These are phyloP conservation scores for Merops nubicus DNA, from an alignment of 2,113 vertebrate genomes.

Conservation along the genomic window DNA sequence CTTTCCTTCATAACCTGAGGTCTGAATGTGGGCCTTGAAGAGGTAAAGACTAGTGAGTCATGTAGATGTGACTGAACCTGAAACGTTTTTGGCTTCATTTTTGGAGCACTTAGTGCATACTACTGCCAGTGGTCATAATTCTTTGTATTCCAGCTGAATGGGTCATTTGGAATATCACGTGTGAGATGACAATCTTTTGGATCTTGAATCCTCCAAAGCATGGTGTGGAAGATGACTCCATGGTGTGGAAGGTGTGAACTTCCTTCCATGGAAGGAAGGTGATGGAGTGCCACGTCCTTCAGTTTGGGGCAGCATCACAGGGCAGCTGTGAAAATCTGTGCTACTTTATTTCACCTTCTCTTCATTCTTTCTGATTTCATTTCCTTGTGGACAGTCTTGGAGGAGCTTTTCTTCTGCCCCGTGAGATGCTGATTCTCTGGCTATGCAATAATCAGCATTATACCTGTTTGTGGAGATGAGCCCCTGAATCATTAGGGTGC, in stretches of 20 bases:
- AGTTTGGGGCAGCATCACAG: neutral
- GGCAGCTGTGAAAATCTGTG: neutral
- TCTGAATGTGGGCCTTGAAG: neutral
- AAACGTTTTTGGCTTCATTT: neutral
- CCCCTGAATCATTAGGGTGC: neutral
- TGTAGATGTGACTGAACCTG: neutral
- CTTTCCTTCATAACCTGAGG: neutral
- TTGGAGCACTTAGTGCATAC: neutral
- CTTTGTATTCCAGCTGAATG: constrained; percentile 7
- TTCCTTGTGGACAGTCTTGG: neutral
- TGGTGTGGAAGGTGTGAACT: too few species aligned
- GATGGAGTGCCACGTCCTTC: neutral
- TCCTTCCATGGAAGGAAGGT: too few species aligned
- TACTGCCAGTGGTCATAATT: neutral
- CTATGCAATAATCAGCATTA: neutral
- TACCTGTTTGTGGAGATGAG: neutral
- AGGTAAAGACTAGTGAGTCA: neutral
- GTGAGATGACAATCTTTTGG: neutral
- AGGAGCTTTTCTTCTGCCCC: neutral
- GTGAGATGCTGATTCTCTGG: neutral
- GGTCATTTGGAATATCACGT: neutral
- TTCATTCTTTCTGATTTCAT: neutral
- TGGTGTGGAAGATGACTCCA: neutral
- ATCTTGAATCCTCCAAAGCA: neutral
- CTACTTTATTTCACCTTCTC: neutral